Evolutionary conservation across 2,113 vertebrate genomes (phyloP).

Genomic region (Pluvianellus socialis): DNA sequence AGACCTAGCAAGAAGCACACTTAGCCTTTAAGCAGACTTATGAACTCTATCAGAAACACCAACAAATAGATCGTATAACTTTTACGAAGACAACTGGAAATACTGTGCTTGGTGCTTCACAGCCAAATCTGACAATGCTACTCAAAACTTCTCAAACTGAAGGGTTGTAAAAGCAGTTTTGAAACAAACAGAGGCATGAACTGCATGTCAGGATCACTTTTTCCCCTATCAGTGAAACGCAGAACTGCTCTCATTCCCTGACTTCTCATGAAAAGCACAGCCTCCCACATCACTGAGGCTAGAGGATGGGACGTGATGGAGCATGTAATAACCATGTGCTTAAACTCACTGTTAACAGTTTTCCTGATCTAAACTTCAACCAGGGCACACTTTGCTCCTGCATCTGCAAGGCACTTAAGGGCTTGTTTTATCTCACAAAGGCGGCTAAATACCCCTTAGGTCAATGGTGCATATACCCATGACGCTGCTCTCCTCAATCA

Average conservation of each 20-base stretch:
- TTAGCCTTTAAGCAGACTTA: not conserved
- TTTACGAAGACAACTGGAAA: not conserved
- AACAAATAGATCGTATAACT: not conserved
- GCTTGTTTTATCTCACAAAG: not conserved
- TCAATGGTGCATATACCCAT: not conserved
- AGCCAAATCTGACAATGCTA: not conserved
- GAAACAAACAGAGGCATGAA: not conserved
- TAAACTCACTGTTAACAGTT: not conserved
- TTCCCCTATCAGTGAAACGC: not conserved
- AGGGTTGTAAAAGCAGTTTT: not conserved
- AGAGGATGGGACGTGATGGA: not conserved
- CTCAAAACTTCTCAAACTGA: not conserved
- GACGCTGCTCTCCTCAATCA: not conserved
- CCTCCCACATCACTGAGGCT: not conserved
- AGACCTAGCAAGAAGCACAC: not conserved
- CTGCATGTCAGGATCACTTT: not conserved
- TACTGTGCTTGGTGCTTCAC: not conserved
- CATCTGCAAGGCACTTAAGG: not conserved
- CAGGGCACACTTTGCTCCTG: not conserved
- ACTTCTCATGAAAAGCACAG: not conserved
- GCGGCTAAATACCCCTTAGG: not conserved
- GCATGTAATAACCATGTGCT: rapidly evolving
- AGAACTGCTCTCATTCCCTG: not conserved
- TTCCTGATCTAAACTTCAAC: not conserved
- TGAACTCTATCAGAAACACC: not conserved